Percentiles rank a stretch among this genome's conserved stretches.
These are phyloP conservation scores for Pseudomyrmex gracilis DNA, from an alignment of 1,140 invertebrate genomes.

Conservation along the genomic window DNA sequence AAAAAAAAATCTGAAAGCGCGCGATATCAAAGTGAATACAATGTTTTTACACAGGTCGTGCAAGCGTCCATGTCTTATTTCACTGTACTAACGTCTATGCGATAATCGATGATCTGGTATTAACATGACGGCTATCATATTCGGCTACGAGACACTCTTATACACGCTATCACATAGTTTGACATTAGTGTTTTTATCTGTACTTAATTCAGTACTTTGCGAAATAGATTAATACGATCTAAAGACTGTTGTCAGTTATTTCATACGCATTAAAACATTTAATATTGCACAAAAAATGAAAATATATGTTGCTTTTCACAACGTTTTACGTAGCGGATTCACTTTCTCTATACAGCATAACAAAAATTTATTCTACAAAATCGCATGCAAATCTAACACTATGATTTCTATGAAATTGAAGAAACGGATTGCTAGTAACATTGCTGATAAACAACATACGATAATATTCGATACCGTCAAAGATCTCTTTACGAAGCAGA, in stretches of 20 bases:
- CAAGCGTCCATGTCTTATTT: slow-evolving; percentile 27
- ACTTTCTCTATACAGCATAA: too few species aligned
- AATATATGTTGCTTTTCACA: neutral
- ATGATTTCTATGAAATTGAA: neutral
- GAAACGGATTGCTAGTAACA: too few species aligned
- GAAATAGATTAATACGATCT: neutral
- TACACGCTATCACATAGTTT: neutral
- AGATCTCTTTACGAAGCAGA: neutral
- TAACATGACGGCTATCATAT: slow-evolving; percentile 10
- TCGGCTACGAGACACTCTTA: neutral
- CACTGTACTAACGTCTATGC: neutral
- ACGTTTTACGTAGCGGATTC: too few species aligned
- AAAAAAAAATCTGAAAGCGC: neutral
- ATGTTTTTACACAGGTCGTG: slow-evolving; percentile 10
- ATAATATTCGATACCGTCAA: neutral
- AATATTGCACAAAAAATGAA: neutral
- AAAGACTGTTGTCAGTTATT: neutral
- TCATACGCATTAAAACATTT: neutral
- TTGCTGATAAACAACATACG: neutral
- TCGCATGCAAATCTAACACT: too few species aligned
- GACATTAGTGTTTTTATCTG: neutral
- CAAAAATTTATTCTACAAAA: too few species aligned
- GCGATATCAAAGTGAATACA: neutral
- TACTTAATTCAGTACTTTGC: neutral
- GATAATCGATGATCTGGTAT: neutral